Conservation (phyloP, 2,888 invertebrate species). For the Pammene aurita region DNA sequence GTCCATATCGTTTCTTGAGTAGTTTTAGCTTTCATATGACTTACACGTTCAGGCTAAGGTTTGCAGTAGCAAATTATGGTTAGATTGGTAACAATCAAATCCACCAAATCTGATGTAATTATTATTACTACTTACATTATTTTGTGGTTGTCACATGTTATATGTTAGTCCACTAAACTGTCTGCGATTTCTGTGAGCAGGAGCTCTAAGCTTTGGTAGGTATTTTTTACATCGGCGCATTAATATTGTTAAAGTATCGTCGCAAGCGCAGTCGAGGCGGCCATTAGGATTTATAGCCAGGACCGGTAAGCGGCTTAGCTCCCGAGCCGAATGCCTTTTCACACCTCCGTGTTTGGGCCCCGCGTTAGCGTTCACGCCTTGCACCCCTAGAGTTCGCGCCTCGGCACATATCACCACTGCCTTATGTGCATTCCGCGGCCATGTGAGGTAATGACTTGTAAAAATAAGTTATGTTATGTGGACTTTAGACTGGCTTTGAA, state of each 20-base stretch:
- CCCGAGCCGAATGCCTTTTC: conserved; percentile 74
- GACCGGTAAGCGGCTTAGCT: conserved; percentile 75
- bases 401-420: conserved; percentile 70
- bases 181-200: too few relatives aligned
- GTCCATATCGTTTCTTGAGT: too few relatives aligned
- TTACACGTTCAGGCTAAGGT: too few relatives aligned
- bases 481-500: background rate
- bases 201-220: background rate
- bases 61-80: too few relatives aligned
- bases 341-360: conserved; percentile 79
- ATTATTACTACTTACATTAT: too few relatives aligned
- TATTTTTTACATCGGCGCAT: background rate
- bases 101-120: too few relatives aligned
- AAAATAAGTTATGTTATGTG: conserved; percentile 20
- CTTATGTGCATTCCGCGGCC: conserved; percentile 62
- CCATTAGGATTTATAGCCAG: conserved; percentile 68
- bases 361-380: conserved; percentile 79
- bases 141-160: too few relatives aligned
- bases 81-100: too few relatives aligned
- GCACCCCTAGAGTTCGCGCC: conserved; percentile 79
- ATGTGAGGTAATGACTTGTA: conserved; percentile 45
- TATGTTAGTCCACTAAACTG: too few relatives aligned
- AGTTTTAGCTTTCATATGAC: too few relatives aligned
- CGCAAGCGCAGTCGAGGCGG: conserved; percentile 33
- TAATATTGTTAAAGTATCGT: background rate